Base-by-base conservation (phyloP, 2,888 invertebrate species). In the Rhagophthalmus giganteus region DNA sequence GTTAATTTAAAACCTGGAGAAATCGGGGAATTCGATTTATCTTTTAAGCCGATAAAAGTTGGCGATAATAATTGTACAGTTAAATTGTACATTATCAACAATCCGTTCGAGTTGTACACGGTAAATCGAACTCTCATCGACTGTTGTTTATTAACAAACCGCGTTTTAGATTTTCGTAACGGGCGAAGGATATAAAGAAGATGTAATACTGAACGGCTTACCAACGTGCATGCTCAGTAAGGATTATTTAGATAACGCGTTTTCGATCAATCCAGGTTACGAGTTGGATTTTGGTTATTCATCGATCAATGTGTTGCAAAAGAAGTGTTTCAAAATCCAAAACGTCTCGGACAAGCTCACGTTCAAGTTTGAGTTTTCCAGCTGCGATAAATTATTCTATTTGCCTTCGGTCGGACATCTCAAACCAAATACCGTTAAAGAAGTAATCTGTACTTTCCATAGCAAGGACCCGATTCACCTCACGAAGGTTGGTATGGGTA, bases 391-490 rank as follows among this genome's bases (percentile, higher is more conserved):
- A 46, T 51, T 83, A 1, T 70, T 68, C 20, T 81, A 81, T 62
- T 71, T 74, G 7, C 83, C 83, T 3, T 60, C 68, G 6, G 62
- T 73, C 5, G 79, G 79, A 2, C 78, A 79, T 63, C 61, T 79
- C 25, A 71, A 68, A 49, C 70, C 72, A 2, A 65, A 66, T 4
- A 67, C 70, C 28, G 65, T 64, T 28, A 83, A 82, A 61, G 78
- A 80, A 48, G 66, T 82, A 12, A 69, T 78, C 4, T 77, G 77
- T 1, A 78, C 77, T 1, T 80, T 82, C 65, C 71, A 75, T 38
- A 65, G 79, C 4, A 65, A 67, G n/a, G 68, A 70, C 35, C 75
- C 80, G 1, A 67, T 67, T 6, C 51, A 35, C 31, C 57, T 71
- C 15, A 45, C 61, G 2, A 66, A 71, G 59, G 75, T 76, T n/a